Conservation (phyloP, 2,113 vertebrate genomes). For the Ploceus nigricollis region DNA sequence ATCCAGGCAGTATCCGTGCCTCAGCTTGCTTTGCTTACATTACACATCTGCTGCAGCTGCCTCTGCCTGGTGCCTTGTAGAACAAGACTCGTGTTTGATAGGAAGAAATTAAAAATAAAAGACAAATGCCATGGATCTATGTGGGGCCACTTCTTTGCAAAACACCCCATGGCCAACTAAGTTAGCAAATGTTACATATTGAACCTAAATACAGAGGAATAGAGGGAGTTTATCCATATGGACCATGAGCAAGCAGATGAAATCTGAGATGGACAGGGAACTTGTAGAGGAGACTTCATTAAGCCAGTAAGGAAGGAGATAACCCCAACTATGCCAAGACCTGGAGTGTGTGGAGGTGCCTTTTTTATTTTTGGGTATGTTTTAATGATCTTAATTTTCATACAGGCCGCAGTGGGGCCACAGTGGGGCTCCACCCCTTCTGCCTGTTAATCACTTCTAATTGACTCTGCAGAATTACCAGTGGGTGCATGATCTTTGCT, state of each 20-base stretch:
- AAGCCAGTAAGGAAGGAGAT: neutral
- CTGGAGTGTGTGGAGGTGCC: no score
- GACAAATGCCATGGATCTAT: neutral
- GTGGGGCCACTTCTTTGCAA: neutral
- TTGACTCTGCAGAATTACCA: neutral
- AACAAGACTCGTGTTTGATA: neutral
- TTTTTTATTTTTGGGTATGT: neutral
- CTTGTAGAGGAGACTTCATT: neutral
- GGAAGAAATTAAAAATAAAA: neutral
- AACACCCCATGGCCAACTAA: neutral
- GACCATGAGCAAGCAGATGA: neutral
- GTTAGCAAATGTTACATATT: neutral
- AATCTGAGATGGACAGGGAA: neutral
- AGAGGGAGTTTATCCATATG: neutral
- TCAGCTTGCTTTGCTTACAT: neutral
- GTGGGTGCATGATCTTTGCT: neutral
- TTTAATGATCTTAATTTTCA: neutral
- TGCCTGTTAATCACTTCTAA: neutral
- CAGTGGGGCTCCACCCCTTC: neutral
- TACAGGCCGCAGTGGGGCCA: rapidly evolving
- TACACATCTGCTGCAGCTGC: neutral
- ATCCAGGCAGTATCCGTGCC: neutral
- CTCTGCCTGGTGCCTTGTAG: neutral
- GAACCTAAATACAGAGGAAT: neutral
- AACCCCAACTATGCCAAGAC: neutral